Evolutionary conservation across 2,113 vertebrate species (phyloP).

Genomic region (Coptodon bakossiorum): DNA sequence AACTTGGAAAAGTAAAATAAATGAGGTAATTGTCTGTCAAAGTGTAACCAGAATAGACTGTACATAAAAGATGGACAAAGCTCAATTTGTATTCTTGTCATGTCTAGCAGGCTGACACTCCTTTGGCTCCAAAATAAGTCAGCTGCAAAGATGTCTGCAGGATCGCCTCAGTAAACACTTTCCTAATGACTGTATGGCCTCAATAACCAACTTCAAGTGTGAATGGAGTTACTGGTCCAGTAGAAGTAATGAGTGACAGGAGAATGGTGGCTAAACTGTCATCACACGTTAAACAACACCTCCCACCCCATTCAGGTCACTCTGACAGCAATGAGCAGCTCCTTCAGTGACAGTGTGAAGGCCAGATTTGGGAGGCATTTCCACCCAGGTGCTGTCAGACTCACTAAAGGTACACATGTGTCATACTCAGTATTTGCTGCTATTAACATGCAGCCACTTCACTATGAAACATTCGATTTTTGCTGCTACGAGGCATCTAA

Average conservation of each 20-base stretch:
- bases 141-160: neutral
- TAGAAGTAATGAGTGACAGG: neutral
- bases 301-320: neutral
- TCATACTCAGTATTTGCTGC: neutral
- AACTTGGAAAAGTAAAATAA: neutral
- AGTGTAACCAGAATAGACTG: neutral
- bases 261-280: neutral
- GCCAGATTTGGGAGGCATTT: neutral
- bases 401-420: neutral
- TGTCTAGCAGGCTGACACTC: accelerated
- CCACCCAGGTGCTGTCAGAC: neutral
- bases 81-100: neutral
- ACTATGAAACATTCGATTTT: neutral
- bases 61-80: neutral
- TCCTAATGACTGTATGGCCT: neutral
- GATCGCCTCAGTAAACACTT: neutral
- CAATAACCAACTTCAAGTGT: neutral
- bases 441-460: neutral
- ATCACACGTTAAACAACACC: neutral
- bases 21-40: neutral
- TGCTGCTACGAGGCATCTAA: accelerated
- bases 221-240: neutral
- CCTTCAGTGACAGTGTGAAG: neutral
- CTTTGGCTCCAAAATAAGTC: neutral
- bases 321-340: neutral